Base-by-base conservation (phyloP, 2,113 vertebrate species). In the Misgurnus anguillicaudatus region DNA sequence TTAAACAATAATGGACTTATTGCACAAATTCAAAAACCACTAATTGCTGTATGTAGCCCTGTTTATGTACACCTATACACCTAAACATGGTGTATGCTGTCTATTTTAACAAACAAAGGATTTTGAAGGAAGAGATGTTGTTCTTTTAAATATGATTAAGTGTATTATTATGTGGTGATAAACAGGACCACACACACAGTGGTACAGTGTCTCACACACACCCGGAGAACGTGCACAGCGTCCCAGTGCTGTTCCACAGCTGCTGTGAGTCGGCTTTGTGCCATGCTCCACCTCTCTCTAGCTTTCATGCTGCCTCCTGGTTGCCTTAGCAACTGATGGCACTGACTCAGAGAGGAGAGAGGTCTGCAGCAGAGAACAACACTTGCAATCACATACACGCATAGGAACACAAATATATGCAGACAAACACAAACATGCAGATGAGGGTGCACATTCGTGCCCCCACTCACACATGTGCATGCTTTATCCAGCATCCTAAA, bases 251-350 rank as follows among this genome's bases (percentile, higher is more conserved):
- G 72, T 63, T 77, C 68, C 75, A 67, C 53, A 68, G 84, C 89
- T 92, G 87, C 88, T 86, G 86, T 86, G 87, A 88, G 83, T 89
- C 86, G 88, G 89, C 85, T 86, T 85, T 83, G 82, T 86, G 89
- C 90, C 91, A 90, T 90, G 87, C 85, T 86, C 86, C 87, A 86
- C 87, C 88, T 89, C 88, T 89, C 45, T 61, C 83, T 86, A 88
- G 90, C 89, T 89, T 90, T 89, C 87, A 85, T 85, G 85, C 89
- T 89, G 87, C 89, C 88, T 89, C 86, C 83, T 87, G 86, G 92
- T 93, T 91, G 81, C 90, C 91, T 82, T 92, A 90, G 90, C 88
- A 93, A 94, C 92, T 88, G 85, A 83, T 85, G 85, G 90, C 85
- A 87, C 85, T 82, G 84, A 86, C 81, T 86, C 61, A 85, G 88